phyloP scores from a whole-genome alignment of 2,797 vertebrate genomes.

The Pelodytes ibericus region DNA sequence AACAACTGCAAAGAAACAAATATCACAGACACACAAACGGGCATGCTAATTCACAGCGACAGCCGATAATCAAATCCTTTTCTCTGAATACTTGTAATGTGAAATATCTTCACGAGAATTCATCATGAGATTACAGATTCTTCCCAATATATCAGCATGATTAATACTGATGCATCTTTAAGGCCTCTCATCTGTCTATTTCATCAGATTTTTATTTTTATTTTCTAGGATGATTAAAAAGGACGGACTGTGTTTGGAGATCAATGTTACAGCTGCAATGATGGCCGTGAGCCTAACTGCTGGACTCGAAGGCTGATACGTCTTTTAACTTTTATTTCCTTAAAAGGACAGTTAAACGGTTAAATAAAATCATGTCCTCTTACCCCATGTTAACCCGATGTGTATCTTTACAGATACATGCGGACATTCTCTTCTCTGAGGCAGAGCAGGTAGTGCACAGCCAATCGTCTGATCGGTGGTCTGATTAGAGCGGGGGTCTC shows the following conservation, averaged over 20 bases:
- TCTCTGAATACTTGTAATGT: constrained; percentile 28
- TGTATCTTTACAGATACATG: no score
- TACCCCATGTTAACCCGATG: no score
- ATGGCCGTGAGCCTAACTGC: no score
- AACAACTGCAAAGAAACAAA: constrained; percentile 25
- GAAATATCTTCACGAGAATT: constrained; percentile 34
- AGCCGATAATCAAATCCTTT: constrained; percentile 35
- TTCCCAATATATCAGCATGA: constrained; percentile 26
- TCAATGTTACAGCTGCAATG: neutral
- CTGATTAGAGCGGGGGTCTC: no score
- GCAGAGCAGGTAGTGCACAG: no score
- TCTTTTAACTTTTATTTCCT: no score
- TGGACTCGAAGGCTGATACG: no score
- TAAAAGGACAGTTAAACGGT: no score
- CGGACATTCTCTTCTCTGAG: no score
- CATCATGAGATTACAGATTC: constrained; percentile 37
- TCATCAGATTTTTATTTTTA: neutral
- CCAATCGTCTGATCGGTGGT: no score
- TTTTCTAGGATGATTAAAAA: constrained; percentile 2
- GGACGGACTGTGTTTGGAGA: constrained; percentile 6
- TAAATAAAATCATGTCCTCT: no score
- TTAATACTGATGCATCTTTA: constrained; percentile 18
- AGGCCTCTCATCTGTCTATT: constrained; percentile 14
- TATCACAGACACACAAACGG: constrained; percentile 17
- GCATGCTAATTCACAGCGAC: constrained; percentile 14